These are phyloP conservation scores for Hyles vespertilio DNA, from an alignment of 1,140 invertebrate genomes.

Conservation along the genomic window DNA sequence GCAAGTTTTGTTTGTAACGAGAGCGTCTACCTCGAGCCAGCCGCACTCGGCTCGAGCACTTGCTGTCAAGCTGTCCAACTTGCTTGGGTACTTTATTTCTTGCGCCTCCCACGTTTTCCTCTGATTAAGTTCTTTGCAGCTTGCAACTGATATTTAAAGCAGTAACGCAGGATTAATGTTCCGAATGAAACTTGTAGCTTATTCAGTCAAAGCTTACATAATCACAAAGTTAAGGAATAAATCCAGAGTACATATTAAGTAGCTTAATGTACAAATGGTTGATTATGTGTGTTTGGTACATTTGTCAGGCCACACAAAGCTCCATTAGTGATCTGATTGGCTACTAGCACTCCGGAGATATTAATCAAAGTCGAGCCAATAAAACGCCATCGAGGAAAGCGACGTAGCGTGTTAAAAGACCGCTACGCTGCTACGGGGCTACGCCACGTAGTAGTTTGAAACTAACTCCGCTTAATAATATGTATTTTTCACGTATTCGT, in stretches of 20 bases:
- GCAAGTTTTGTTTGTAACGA: constrained; percentile 14
- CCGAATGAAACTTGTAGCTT: background rate
- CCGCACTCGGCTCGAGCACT: constrained; percentile 13
- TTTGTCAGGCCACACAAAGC: too few relatives aligned
- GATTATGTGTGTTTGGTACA: too few relatives aligned
- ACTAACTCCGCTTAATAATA: background rate
- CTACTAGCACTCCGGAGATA: too few relatives aligned
- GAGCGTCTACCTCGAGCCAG: constrained; percentile 4
- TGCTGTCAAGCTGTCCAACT: constrained; percentile 21
- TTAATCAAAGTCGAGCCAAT: background rate
- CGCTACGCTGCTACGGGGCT: background rate
- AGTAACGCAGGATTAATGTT: constrained; percentile 1
- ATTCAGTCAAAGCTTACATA: too few relatives aligned
- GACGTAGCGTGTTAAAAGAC: background rate
- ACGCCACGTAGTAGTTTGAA: background rate
- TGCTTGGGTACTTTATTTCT: constrained; percentile 19
- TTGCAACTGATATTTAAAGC: background rate
- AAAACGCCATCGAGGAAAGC: background rate
- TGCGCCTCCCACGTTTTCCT: constrained; percentile 15
- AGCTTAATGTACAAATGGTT: too few relatives aligned
- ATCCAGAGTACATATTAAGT: too few relatives aligned
- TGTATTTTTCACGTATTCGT: too few relatives aligned
- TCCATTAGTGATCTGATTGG: too few relatives aligned
- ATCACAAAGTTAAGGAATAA: too few relatives aligned
- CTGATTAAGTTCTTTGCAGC: constrained; percentile 12